Evolutionary conservation across 1,140 invertebrate species (phyloP), one percentile per base, ranked within the genome.

Genomic region (Tetragonula clypearis): DNA sequence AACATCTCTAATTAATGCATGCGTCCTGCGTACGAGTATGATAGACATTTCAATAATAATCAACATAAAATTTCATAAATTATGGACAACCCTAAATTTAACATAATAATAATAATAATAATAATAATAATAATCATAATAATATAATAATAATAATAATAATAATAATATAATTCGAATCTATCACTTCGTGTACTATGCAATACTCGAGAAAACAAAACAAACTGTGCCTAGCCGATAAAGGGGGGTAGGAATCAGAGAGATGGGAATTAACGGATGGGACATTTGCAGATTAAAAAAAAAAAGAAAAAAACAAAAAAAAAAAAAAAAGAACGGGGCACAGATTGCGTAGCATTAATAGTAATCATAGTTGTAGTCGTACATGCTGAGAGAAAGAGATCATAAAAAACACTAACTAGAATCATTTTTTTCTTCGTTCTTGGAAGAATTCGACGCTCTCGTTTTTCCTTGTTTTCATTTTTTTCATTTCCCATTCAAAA

Each of bases 321-420:
- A 94, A 93, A 93, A 94, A 94, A 92, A 95, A 94, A 94, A 95
- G 93, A 93, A 94, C 90, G 91, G 91, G 92, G 92, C 94, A 95
- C 93, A 94, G 92, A 92, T 93, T 94, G 93, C 92, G 87, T 93
- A 93, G 92, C 92, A 90, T 93, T 94, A 93, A 94, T 92, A 90
- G 86, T 94, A 91, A 92, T 92, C 87, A 87, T 91, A 91, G 88
- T 93, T 90, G 89, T 89, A 92, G 80, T 91, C 87, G 84, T 93
- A 93, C 88, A 92, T 91, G 89, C 90, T 93, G 92, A 94, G 93
- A 95, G 93, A 95, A 93, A 95, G 94, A 95, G 94, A 95, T 94
- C 94, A 95, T 94, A 95, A 94, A 95, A 90, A 95, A 95, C 94
- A 93, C 94, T 95, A 95, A 95, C 94, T 95, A 95, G 93, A 94